Evolutionary conservation across 2,797 vertebrate species (phyloP), one percentile per base, ranked within the genome.

Genomic region (Chaetophractus vellerosus): DNA sequence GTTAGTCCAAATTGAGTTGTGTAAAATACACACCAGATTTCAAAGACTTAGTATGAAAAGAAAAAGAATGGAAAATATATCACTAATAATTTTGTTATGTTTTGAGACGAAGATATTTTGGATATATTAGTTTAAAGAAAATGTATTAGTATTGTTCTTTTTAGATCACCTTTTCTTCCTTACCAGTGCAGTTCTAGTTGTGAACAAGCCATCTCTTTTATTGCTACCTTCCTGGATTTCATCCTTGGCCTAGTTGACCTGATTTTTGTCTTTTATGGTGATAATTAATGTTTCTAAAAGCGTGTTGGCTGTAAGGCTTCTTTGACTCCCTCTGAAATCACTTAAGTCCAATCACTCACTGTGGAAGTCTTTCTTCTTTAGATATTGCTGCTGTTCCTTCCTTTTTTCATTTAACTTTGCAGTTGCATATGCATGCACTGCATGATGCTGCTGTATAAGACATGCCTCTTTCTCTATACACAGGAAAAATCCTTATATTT

Each of bases 1-100:
- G 66, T 28, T 93, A 33, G 24, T 55, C 52, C 52, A 55, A 55
- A 19, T 19, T 55, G 18, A 55, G 18, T 55, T 55, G 52, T 55
- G 52, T 55, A 55, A 6, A 55, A 55, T 55, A 55, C 52, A 55
- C 52, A 55, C 52, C 52, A 55, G 52, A 55, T 55, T 55, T 6
- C 18, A 93, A 63, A 81, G 23, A 7, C 38, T 88, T 48, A 36
- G 45, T 63, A 63, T 93, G 75, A 81, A 74, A 63, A 55, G 18
- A 84, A 45, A 88, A 52, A 55, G 52, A 84, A 45, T 87, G 9
- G 57, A 75, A 92, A 75, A 64, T 80, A 55, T 18, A 6, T 80
- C 72, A 92, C 26, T 52, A 74, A 33, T 74, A 88, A 75, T 76
- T 92, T 94, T 36, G 48, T 59, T 88, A 23, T n/a, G n/a, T 41